Evolutionary conservation across 1,140 invertebrate species (phyloP).

Genomic region (Gerris buenoi): DNA sequence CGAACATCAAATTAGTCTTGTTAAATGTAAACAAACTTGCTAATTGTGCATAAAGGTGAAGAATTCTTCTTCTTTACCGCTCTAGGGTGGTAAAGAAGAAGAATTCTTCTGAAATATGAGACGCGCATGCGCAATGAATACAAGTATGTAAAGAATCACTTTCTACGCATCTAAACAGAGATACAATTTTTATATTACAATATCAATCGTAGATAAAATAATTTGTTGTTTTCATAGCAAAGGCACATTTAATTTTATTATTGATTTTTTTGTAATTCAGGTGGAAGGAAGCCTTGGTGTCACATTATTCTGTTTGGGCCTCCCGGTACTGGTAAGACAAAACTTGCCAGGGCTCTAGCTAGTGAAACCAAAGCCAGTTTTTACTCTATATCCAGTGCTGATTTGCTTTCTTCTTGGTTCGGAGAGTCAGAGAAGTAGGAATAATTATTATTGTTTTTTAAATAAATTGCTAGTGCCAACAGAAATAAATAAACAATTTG

Average conservation of each 20-base stretch:
- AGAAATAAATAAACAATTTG: no score
- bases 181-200: not conserved
- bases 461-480: no score
- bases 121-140: no score
- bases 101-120: no score
- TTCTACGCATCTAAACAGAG: no score
- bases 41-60: no score
- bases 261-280: constrained; percentile 16
- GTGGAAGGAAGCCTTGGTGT: constrained; percentile 24
- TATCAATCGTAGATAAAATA: not conserved
- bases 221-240: not conserved
- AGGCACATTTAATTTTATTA: not conserved
- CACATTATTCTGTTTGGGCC: constrained; percentile 52
- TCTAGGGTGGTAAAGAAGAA: no score
- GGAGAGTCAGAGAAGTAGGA: constrained; percentile 43
- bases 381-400: constrained; percentile 36
- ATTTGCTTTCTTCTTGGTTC: constrained; percentile 38
- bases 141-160: no score
- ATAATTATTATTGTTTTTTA: not conserved
- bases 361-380: constrained; percentile 35
- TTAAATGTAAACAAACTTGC: no score
- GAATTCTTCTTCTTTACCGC: no score
- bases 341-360: constrained; percentile 40
- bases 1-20: no score
- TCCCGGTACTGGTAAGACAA: constrained; percentile 55